A percentile compares a stretch with the other conserved stretches of the same genome.
These are phyloP conservation scores for Neomonachus schauinslandi DNA, from an alignment of 2,113 vertebrate species.

Conservation along the genomic window DNA sequence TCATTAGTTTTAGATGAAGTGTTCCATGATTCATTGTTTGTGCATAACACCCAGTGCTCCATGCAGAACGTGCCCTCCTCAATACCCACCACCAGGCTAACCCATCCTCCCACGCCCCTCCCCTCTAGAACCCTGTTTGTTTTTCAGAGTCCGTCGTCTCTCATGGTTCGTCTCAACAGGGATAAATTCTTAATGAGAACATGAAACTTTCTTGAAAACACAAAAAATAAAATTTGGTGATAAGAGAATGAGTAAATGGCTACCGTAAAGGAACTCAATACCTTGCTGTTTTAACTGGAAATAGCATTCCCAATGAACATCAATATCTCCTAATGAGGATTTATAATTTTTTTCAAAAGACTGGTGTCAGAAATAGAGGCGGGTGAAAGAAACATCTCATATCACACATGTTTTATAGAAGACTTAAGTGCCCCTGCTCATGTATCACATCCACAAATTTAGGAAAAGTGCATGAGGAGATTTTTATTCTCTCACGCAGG, in stretches of 20 bases:
- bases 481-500: rapidly evolving
- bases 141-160: too few species aligned
- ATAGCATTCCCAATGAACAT: rapidly evolving
- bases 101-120: too few species aligned
- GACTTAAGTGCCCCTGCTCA: background rate
- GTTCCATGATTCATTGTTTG: too few species aligned
- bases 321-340: too few species aligned
- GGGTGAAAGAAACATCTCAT: background rate
- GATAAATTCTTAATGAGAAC: background rate
- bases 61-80: too few species aligned
- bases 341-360: background rate
- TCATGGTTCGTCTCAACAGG: too few species aligned
- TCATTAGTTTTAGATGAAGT: too few species aligned
- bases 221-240: background rate
- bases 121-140: too few species aligned
- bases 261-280: background rate
- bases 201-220: background rate
- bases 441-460: background rate
- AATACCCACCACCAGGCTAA: too few species aligned
- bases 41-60: too few species aligned
- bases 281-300: background rate
- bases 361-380: background rate
- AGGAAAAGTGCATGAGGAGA: background rate
- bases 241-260: background rate
- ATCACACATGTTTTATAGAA: too few species aligned